Percentiles rank a stretch among this genome's conserved stretches.
phyloP scores from a whole-genome alignment of 53 echinoderm and acorn worm genomes.

The Patiria pectinifera region DNA sequence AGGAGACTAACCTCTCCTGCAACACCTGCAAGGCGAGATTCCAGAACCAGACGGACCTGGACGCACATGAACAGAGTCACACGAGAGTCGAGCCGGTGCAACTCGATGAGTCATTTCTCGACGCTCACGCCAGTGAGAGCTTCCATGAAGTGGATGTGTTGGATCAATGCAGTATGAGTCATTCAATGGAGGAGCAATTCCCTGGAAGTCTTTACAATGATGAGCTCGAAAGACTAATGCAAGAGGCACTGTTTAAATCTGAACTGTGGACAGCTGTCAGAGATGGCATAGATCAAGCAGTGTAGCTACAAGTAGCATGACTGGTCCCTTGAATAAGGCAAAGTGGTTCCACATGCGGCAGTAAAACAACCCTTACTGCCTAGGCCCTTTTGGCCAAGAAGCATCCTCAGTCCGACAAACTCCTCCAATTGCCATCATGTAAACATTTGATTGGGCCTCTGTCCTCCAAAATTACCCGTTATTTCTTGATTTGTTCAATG shows the following conservation, averaged over 20 bases:
- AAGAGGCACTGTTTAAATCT: slow-evolving; percentile 38
- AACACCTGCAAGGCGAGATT: slow-evolving; percentile 23
- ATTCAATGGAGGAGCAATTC: slow-evolving; percentile 12
- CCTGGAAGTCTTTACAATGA: slow-evolving; percentile 3
- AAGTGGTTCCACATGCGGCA: too few relatives aligned
- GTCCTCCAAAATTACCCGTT: too few relatives aligned
- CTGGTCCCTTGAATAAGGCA: too few relatives aligned
- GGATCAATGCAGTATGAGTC: slow-evolving; percentile 5
- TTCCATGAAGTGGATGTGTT: slow-evolving; percentile 1
- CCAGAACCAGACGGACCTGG: not conserved
- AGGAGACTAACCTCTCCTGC: slow-evolving; percentile 24
- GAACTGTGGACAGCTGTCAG: slow-evolving; percentile 7
- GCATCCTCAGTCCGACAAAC: too few relatives aligned
- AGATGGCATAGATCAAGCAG: not conserved
- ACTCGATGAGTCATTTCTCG: not conserved
- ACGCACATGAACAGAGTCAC: slow-evolving; percentile 17
- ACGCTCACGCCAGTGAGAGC: slow-evolving; percentile 1
- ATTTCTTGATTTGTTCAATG: too few relatives aligned
- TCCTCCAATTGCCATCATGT: too few relatives aligned
- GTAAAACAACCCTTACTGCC: too few relatives aligned
- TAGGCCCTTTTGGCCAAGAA: too few relatives aligned
- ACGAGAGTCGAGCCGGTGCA: not conserved
- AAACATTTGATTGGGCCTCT: too few relatives aligned
- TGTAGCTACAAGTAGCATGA: not conserved
- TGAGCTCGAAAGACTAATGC: slow-evolving; percentile 16